phyloP scores from a whole-genome alignment of 1,140 invertebrate genomes.

The Microplitis mediator region DNA sequence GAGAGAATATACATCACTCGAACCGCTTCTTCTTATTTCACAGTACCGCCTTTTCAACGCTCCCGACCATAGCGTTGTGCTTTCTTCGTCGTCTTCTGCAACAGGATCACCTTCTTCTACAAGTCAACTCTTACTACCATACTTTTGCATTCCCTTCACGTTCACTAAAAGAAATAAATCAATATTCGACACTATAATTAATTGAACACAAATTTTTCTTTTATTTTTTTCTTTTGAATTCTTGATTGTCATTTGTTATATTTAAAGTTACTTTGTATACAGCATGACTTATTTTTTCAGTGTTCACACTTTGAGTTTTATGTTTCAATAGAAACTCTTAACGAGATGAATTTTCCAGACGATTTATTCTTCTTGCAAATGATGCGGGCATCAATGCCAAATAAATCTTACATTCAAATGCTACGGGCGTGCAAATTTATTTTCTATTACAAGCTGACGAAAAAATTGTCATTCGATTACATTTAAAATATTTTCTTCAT shows the following conservation, averaged over 20 bases:
- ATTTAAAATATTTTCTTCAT: too few species aligned
- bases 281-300: background rate
- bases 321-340: constrained; percentile 15
- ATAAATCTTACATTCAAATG: background rate
- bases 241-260: background rate
- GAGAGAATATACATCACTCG: constrained; percentile 42
- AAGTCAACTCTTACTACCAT: background rate
- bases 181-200: background rate
- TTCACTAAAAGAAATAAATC: background rate
- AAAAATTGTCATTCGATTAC: background rate
- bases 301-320: background rate
- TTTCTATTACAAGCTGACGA: background rate
- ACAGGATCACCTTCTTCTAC: background rate
- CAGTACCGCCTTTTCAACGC: constrained; percentile 17
- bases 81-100: constrained; percentile 3
- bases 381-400: constrained; percentile 14
- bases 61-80: constrained; percentile 20
- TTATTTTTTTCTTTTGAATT: background rate
- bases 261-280: background rate
- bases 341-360: constrained; percentile 24
- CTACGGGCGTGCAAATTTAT: background rate
- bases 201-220: background rate
- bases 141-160: background rate
- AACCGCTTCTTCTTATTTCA: constrained; percentile 31
- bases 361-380: constrained; percentile 4